Base-by-base conservation (phyloP, 2,797 vertebrate genomes). In the Enteromius thamalakanensis region DNA sequence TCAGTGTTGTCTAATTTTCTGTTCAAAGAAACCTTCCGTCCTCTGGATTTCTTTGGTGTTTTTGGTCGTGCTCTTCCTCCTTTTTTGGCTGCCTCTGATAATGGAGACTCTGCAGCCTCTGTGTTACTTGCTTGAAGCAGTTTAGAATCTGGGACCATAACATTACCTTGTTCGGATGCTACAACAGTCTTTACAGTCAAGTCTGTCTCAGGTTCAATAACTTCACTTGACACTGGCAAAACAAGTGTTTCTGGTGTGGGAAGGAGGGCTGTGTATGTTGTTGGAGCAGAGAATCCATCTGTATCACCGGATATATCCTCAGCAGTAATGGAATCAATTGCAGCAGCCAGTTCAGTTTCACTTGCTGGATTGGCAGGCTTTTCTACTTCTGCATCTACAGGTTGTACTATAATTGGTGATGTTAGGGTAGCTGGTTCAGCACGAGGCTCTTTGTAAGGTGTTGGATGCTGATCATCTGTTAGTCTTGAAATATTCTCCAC, bases 401-500 rank as follows among this genome's bases (percentile, higher is more conserved):
- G 90, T 84, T 93, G 94, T 32, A 90, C 92, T 68, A 90, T 86
- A 58, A 91, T 91, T 77, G 95, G 92, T 64, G 93, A 94, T 64
- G 94, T 89, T 71, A 86, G 7, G 4, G 93, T 89, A 0, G 95
- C 83, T 37, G 92, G 93, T 0, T 88, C 95, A 0, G 94, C 0
- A 0, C 94, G 75, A 1, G 95, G 92, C 0, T 96, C 97, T 87
- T 98, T 99, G 88, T 95, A 97, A 15, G 96, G 82, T 6, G 94
- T 87, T 0, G 93, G 77, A 0, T 93, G 51, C 0, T 97, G 93
- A 8, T 96, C 95, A 87, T 96, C 97, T 0, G 97, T 95, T 83
- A 99, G 94, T 88, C 97, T 99, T 10, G 96, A 98, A 2, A 99
- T 99, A 85, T 99, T 97, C 93, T 99, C 96, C 84, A 99, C 98